phyloP scores from a whole-genome alignment of 1,140 invertebrate species.

The Ladona fulva region DNA sequence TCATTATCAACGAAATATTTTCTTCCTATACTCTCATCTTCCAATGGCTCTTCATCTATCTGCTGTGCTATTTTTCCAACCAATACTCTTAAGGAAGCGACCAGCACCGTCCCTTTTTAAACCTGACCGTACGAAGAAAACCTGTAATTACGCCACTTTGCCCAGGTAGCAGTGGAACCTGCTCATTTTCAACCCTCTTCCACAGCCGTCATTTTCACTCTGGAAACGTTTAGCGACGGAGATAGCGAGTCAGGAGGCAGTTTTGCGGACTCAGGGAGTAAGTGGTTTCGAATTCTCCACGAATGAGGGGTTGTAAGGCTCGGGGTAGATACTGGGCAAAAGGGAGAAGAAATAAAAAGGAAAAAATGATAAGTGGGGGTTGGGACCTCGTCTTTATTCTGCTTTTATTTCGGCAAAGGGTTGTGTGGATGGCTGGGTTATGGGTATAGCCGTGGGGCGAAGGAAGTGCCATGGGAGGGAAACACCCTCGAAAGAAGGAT shows the following conservation, averaged over 20 bases:
- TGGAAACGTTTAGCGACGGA: neutral
- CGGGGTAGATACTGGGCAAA: too few species aligned
- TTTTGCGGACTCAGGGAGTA: slow-evolving; percentile 3
- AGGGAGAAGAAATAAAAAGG: neutral
- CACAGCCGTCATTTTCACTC: neutral
- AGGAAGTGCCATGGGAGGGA: too few species aligned
- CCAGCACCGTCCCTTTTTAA: neutral
- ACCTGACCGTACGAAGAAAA: neutral
- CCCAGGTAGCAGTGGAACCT: neutral
- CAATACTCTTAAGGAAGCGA: neutral
- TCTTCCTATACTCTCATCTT: too few species aligned
- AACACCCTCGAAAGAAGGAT: too few species aligned
- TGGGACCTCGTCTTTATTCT: neutral
- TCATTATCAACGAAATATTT: neutral
- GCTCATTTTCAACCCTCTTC: neutral
- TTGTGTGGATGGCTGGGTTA: neutral
- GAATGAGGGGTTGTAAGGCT: neutral
- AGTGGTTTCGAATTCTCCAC: neutral
- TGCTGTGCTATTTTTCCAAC: neutral
- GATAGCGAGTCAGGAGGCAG: neutral
- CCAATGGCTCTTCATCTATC: too few species aligned
- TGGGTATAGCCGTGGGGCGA: too few species aligned
- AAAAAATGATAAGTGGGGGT: neutral
- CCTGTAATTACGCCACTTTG: neutral
- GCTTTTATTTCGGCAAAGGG: neutral